These are phyloP conservation scores for Nephrotoma appendiculata DNA, from an alignment of 2,888 invertebrate species.

Conservation along the genomic window DNA sequence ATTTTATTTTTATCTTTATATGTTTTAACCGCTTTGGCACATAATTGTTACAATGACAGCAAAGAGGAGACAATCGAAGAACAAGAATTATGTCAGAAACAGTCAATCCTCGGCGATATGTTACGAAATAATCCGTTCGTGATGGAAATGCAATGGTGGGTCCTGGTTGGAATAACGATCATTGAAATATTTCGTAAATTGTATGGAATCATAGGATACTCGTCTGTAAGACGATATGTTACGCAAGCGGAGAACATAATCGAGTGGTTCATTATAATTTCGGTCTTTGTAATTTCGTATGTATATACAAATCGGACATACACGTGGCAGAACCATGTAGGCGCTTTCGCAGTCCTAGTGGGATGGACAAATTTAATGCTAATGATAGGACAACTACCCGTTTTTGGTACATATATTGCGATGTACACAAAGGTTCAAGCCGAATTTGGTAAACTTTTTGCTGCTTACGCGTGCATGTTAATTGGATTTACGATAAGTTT, in stretches of 20 bases:
- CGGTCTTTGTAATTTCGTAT: constrained; percentile 71
- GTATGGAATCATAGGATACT: constrained; percentile 68
- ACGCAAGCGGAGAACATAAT: constrained; percentile 74
- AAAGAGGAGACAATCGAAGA: constrained; percentile 56
- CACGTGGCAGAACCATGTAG: constrained; percentile 76
- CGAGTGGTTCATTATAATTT: constrained; percentile 75
- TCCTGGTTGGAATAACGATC: constrained; percentile 59
- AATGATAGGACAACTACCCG: constrained; percentile 77
- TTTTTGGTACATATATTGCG: constrained; percentile 79
- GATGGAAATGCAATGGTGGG: constrained; percentile 74
- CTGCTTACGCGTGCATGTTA: constrained; percentile 71
- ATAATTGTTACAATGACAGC: constrained; percentile 72
- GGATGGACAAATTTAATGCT: constrained; percentile 85
- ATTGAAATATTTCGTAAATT: constrained; percentile 69
- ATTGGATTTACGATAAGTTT: constrained; percentile 80
- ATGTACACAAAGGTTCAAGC: constrained; percentile 82
- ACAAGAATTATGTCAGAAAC: constrained; percentile 60
- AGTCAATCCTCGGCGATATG: constrained; percentile 62
- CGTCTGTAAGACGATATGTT: constrained; percentile 66
- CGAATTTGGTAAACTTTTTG: constrained; percentile 71
- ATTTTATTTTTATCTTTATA: constrained; percentile 68
- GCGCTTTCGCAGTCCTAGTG: constrained; percentile 70
- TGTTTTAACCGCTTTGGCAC: constrained; percentile 66
- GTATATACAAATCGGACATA: constrained; percentile 63
- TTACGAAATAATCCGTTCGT: constrained; percentile 58